phyloP scores from a whole-genome alignment of 2,797 vertebrate genomes.

The Aldrovandia affinis region DNA sequence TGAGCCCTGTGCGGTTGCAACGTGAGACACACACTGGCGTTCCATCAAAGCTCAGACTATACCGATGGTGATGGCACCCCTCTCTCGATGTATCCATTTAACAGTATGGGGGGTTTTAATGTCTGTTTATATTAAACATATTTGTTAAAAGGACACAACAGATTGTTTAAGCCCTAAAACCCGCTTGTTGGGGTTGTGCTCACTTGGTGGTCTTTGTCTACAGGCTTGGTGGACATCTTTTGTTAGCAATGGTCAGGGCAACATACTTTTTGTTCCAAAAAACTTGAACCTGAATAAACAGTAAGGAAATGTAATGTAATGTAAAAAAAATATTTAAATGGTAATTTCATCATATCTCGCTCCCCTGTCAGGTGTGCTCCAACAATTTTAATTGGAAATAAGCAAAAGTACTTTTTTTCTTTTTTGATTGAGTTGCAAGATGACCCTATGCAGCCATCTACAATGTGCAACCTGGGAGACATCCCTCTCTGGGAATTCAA shows the following conservation, averaged over 20 bases:
- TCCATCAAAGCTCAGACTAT: neutral
- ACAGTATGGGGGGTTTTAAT: neutral
- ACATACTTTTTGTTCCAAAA: neutral
- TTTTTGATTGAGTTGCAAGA: neutral
- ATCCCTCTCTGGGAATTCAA: neutral
- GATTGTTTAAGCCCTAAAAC: neutral
- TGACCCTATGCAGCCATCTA: neutral
- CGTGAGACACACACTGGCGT: slow-evolving; percentile 27
- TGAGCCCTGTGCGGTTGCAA: slow-evolving; percentile 22
- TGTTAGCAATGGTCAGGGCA: neutral
- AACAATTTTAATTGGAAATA: neutral
- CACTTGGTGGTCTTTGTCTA: too few species aligned
- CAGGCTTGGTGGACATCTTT: neutral
- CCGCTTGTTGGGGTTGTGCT: neutral
- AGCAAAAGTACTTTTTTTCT: neutral
- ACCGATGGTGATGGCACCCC: neutral
- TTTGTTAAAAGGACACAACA: neutral
- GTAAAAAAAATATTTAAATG: neutral
- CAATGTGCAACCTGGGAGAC: neutral
- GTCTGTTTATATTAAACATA: neutral
- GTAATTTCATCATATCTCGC: neutral
- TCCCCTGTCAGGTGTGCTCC: neutral
- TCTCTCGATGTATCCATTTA: neutral
- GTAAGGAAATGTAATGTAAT: neutral
- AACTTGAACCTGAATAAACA: neutral